These are phyloP conservation scores for Choristoneura fumiferana DNA, from an alignment of 1,140 invertebrate species.

Conservation along the genomic window DNA sequence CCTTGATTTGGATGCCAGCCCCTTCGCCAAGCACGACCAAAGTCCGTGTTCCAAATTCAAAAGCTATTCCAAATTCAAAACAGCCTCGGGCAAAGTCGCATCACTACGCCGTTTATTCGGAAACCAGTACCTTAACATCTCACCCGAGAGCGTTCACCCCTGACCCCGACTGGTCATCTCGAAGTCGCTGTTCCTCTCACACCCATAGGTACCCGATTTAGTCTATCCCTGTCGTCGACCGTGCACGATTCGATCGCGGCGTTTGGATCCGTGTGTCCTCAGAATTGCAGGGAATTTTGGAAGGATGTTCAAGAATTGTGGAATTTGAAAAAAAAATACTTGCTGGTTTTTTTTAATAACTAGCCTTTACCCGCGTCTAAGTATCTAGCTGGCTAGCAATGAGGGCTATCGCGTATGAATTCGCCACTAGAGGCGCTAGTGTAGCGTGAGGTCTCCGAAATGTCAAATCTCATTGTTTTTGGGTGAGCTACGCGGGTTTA, in stretches of 20 bases:
- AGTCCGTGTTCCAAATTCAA: too few species aligned
- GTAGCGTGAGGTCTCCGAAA: too few species aligned
- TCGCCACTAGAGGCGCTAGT: too few species aligned
- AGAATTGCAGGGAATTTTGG: conserved; percentile 51
- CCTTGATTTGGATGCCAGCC: too few species aligned
- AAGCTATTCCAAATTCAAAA: not conserved
- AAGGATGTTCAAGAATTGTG: conserved; percentile 33
- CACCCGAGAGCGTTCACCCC: conserved; percentile 63
- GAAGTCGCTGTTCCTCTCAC: conserved; percentile 36
- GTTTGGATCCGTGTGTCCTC: conserved; percentile 57
- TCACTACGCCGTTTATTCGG: conserved; percentile 20
- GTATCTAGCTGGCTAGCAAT: too few species aligned
- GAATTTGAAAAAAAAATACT: too few species aligned
- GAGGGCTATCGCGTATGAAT: too few species aligned
- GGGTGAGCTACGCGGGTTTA: too few species aligned
- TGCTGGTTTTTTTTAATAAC: too few species aligned
- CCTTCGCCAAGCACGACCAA: too few species aligned
- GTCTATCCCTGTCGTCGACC: conserved; percentile 32
- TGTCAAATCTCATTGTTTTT: too few species aligned
- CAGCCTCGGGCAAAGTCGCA: conserved; percentile 35
- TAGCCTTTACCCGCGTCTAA: too few species aligned
- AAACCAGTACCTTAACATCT: conserved; percentile 44
- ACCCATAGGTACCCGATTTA: conserved; percentile 21
- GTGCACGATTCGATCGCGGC: conserved; percentile 55
- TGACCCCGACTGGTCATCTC: conserved; percentile 68